phyloP scores from a whole-genome alignment of 2,113 vertebrate genomes.

The Toxotes chatareus region DNA sequence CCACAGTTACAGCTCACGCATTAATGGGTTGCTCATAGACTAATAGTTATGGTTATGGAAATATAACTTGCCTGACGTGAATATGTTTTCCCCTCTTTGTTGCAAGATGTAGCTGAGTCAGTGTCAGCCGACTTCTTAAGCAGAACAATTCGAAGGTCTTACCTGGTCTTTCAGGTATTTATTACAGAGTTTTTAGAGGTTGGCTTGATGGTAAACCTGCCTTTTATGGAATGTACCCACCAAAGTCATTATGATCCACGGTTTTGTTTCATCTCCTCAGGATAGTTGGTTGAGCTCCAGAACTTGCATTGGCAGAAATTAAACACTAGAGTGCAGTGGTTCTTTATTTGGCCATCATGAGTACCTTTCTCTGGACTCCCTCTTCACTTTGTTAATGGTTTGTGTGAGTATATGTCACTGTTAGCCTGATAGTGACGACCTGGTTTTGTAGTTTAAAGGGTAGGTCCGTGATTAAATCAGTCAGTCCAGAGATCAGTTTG shows the following conservation, averaged over 20 bases:
- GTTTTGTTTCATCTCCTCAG: not conserved
- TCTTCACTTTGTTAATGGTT: not conserved
- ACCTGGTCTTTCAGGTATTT: not conserved
- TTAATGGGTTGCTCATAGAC: not conserved
- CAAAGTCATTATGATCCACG: not conserved
- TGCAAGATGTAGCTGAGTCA: not conserved
- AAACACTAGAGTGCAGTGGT: slow-evolving; percentile 79
- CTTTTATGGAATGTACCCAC: not conserved
- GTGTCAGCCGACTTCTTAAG: not conserved
- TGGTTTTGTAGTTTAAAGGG: not conserved
- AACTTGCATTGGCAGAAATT: slow-evolving; percentile 38
- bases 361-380: not conserved
- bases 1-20: not conserved
- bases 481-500: too few species aligned
- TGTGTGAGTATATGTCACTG: not conserved
- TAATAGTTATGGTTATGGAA: not conserved
- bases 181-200: not conserved
- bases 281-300: not conserved
- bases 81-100: not conserved
- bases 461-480: not conserved
- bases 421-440: not conserved
- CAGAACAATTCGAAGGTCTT: not conserved
- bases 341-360: not conserved
- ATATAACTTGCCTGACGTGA: not conserved
- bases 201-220: not conserved